Base-by-base conservation (phyloP, 2,797 vertebrate species). In the Halcyon chelicuti region DNA sequence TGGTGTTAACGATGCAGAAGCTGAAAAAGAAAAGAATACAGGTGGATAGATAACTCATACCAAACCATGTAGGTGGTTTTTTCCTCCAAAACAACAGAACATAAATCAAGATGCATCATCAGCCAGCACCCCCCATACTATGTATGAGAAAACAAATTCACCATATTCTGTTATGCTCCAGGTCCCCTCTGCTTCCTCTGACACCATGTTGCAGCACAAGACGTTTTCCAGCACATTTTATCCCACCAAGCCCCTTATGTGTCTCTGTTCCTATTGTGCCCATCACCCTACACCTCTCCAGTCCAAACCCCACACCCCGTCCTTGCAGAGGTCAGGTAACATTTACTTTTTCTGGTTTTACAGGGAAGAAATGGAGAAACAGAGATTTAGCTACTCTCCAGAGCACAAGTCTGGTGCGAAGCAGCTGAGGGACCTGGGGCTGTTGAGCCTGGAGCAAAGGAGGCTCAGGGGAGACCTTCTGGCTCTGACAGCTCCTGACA, bases 1-100 rank as follows among this genome's bases (percentile, higher is more conserved):
- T 42, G 99, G 99, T 14, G 99, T 99, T 88, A 99, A 97, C n/a
- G 98, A 97, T 77, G 98, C 88, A 65, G 98, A 98, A 95, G 97
- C 98, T 98, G 98, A 60, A 97, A 97, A 68, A 95, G 95, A 96
- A 94, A 97, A 94, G 33, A 63, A 92, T 4, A 86, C 3, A 86
- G 28, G 57, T 25, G 62, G 58, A 49, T 5, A 51, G 60, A 29
- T 75, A 66, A 13, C 46, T 55, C 23, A 1, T 14, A 42, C 5
- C 85, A 55, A 46, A 44, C 3, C 33, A 23, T 0, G 3, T 0
- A 14, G 51, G 51, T 14, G 1, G 2, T 33, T 23, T 7, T 12
- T 11, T 7, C 39, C 33, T 61, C 3, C 28, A 40, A 10, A 79
- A 19, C 12, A 67, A 33, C 3, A 74, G 22, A 39, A 37, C 4